A percentile compares a stretch with the other conserved stretches of the same genome.
phyloP scores from a whole-genome alignment of 2,797 vertebrate species.

The Alauda arvensis region DNA sequence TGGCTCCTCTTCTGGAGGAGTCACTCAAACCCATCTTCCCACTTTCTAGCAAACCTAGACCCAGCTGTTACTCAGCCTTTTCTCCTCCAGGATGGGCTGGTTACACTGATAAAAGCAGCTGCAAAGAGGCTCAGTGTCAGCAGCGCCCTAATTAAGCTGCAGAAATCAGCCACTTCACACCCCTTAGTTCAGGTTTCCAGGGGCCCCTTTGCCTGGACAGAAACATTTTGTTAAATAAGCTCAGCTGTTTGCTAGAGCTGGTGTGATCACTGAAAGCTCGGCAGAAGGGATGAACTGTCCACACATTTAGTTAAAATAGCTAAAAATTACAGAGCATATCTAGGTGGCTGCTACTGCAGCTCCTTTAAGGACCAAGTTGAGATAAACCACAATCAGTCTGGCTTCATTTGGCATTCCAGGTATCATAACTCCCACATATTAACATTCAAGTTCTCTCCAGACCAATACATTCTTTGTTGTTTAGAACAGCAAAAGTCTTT shows the following conservation, averaged over 20 bases:
- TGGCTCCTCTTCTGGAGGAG: background rate
- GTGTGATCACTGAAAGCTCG: accelerated
- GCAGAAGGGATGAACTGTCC: background rate
- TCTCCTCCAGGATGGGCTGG: background rate
- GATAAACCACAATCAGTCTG: background rate
- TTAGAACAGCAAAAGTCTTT: background rate
- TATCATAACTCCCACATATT: accelerated
- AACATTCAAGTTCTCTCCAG: background rate
- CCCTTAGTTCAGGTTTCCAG: background rate
- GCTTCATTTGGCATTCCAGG: background rate
- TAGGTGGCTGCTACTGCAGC: background rate
- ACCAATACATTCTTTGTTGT: background rate
- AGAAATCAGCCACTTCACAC: background rate
- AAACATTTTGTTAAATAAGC: background rate
- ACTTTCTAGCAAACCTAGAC: background rate
- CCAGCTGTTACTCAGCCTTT: background rate
- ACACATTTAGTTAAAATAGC: background rate
- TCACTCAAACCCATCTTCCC: background rate
- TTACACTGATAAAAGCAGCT: background rate
- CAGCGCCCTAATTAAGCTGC: background rate
- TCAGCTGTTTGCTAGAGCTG: background rate
- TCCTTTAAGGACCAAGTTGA: background rate
- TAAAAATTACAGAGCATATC: background rate
- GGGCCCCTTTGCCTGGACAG: background rate
- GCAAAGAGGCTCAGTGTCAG: background rate